These are phyloP conservation scores for Meles meles DNA, from an alignment of 2,113 vertebrate genomes.

Conservation along the genomic window DNA sequence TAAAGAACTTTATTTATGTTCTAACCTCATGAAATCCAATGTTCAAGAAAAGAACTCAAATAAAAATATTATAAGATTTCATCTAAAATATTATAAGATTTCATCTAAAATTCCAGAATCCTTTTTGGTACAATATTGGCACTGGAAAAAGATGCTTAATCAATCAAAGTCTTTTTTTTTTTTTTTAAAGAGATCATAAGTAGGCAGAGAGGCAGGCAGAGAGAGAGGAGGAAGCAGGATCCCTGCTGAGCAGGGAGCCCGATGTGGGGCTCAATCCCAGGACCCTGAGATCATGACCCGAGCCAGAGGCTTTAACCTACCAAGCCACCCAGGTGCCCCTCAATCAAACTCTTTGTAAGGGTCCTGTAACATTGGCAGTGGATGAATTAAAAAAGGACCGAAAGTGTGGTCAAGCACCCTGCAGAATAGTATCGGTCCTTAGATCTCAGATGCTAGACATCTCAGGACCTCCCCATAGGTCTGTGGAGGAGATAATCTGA, in stretches of 20 bases:
- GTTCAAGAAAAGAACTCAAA: not conserved
- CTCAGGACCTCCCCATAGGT: fast-evolving
- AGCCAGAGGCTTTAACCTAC: too few species aligned
- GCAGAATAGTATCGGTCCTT: not conserved
- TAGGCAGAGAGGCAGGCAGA: too few species aligned
- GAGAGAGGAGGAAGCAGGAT: too few species aligned
- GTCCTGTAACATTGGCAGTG: too few species aligned
- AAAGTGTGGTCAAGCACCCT: not conserved
- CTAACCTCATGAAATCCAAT: not conserved
- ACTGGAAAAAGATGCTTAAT: not conserved
- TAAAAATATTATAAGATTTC: constrained; percentile 25
- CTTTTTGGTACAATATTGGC: not conserved
- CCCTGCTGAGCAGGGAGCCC: too few species aligned
- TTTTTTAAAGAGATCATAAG: too few species aligned
- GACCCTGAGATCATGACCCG: too few species aligned
- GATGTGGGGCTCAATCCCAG: too few species aligned
- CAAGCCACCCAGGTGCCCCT: too few species aligned
- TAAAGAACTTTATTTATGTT: not conserved
- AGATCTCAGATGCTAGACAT: too few species aligned
- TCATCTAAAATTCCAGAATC: not conserved
- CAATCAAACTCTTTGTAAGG: not conserved
- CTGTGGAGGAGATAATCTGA: not conserved
- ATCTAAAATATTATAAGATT: not conserved
- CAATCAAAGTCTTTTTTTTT: not conserved
- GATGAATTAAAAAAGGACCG: not conserved